Base-by-base conservation (phyloP, 2,113 vertebrate genomes). In the cat (Felis catus) region DNA sequence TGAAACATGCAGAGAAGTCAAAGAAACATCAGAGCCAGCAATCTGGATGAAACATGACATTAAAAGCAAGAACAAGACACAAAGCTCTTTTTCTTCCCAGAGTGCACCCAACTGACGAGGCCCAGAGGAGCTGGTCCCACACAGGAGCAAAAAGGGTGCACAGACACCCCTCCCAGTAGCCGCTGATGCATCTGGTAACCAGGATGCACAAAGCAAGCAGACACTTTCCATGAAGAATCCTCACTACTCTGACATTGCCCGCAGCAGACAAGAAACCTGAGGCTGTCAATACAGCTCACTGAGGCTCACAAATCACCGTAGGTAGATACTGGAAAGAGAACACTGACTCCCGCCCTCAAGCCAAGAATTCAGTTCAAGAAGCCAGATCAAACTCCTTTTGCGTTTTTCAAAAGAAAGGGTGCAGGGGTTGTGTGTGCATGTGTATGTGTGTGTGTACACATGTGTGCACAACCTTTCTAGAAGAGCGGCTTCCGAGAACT, bases 31-130 rank as follows among this genome's bases (percentile, higher is more conserved):
- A 90, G 36, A 92, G 68, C 48, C 73, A 70, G 51, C 48, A 58
- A 66, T 65, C 71, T 45, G 45, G 39, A 53, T 71, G 83, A 86
- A 94, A 73, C 45, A 27, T 71, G 92, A 89, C 70, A 80, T 95
- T 73, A 85, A 89, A 80, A 92, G 58, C n/a, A 79, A 87, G 79
- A 89, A 94, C 61, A 79, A 94, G 89, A 78, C 53, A 95, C 92
- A 96, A 87, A 90, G 94, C 39, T 51, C 61, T 65, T 93, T 91
- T 83, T 58, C 90, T 97, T 89, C 58, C 84, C 73, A 13, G 0
- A n/a, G 41, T 78, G n/a, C 33, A 76, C 19, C 36, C 13, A 39
- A 53, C 78, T 33, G 5, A 68, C 45, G 19, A 82, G 53, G 63
- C 74, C 19, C 9, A 15, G 33, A 39, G 82, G 73, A 55, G 36